These are phyloP conservation scores for Holothuria leucospilota DNA, from an alignment of 53 echinoderm and acorn worm species.

Conservation along the genomic window DNA sequence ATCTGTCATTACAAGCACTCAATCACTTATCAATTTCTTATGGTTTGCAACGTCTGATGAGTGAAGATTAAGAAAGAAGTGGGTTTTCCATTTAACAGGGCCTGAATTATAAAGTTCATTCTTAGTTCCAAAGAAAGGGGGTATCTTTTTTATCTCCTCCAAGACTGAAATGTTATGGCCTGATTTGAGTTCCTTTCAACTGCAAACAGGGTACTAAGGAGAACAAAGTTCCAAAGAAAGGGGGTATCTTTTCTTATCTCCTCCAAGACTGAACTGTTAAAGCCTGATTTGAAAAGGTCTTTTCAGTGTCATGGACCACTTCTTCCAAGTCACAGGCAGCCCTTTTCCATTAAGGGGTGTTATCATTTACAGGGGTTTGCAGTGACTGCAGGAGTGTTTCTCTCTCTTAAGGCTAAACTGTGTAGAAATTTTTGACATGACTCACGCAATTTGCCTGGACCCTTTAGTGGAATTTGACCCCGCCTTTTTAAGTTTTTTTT, in stretches of 20 bases:
- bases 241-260: background rate
- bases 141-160: background rate
- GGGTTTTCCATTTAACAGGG: too few species aligned
- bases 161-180: constrained; percentile 19
- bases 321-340: background rate
- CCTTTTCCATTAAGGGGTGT: constrained; percentile 22
- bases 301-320: background rate
- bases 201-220: background rate
- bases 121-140: constrained; percentile 13
- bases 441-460: too few species aligned
- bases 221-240: constrained; percentile 13
- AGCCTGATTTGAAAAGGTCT: constrained; percentile 9
- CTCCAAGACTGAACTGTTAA: constrained; percentile 1
- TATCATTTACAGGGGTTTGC: background rate
- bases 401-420: too few species aligned
- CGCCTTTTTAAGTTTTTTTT: too few species aligned
- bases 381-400: constrained; percentile 12
- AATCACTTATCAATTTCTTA: too few species aligned
- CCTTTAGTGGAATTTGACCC: too few species aligned
- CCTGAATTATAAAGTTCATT: background rate
- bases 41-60: too few species aligned
- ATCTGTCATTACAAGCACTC: too few species aligned
- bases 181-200: background rate
- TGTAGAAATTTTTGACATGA: too few species aligned
- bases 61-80: too few species aligned